These are phyloP conservation scores for Eupsilia transversa DNA, from an alignment of 2,888 invertebrate genomes.

Conservation along the genomic window DNA sequence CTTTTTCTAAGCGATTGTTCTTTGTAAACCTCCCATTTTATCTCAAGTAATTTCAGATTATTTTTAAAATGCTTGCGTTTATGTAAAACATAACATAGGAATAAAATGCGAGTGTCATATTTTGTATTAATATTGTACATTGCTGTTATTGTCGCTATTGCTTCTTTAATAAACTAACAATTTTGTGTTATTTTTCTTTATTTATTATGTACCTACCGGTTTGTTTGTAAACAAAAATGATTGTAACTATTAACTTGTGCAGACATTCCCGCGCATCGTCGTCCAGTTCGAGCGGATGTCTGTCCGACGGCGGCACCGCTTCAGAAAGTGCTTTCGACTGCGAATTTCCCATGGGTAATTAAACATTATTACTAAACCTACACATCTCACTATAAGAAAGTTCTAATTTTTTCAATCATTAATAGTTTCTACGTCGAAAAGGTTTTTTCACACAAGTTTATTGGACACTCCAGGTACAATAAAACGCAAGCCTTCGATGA, in stretches of 20 bases:
- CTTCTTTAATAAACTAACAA: background rate
- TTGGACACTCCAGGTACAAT: constrained; percentile 92
- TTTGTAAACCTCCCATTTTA: background rate
- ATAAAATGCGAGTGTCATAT: constrained; percentile 34
- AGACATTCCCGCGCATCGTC: constrained; percentile 95
- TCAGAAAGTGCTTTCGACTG: constrained; percentile 94
- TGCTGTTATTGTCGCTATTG: constrained; percentile 12
- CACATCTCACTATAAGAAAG: background rate
- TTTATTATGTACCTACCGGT: background rate
- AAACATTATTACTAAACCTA: constrained; percentile 13
- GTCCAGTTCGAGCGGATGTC: constrained; percentile 96
- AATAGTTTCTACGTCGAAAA: background rate
- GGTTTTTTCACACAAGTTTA: background rate
- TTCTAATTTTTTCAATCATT: background rate
- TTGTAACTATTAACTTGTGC: constrained; percentile 52
- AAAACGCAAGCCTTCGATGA: constrained; percentile 97
- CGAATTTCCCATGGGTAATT: constrained; percentile 93
- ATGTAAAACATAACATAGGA: too few species aligned
- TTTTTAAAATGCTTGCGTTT: constrained; percentile 28
- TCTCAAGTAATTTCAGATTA: background rate
- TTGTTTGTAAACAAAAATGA: constrained; percentile 45
- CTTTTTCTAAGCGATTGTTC: constrained; percentile 18
- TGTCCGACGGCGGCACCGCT: constrained; percentile 94
- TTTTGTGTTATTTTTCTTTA: background rate
- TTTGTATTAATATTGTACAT: background rate